Evolutionary conservation across 2,888 invertebrate species (phyloP).

Genomic region (Monochamus alternatus): DNA sequence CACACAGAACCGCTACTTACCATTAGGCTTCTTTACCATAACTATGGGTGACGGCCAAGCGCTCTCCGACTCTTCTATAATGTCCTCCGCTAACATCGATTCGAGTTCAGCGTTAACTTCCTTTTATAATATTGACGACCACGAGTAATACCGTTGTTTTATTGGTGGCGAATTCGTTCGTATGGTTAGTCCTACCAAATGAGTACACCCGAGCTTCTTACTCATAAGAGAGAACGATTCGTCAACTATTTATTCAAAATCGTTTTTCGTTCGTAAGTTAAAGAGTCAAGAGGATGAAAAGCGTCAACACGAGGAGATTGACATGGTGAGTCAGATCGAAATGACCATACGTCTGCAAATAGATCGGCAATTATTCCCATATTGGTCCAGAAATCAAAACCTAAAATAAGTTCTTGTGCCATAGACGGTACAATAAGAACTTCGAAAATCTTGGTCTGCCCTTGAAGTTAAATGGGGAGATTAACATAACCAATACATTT

Average conservation of each 20-base stretch:
- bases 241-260: constrained; percentile 16
- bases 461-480: constrained; percentile 28
- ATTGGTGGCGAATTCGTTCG: constrained; percentile 42
- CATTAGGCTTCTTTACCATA: constrained; percentile 63
- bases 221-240: constrained; percentile 39
- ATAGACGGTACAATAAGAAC: constrained; percentile 39
- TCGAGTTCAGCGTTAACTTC: constrained; percentile 50
- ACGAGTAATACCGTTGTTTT: constrained; percentile 47
- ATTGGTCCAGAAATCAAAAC: constrained; percentile 40
- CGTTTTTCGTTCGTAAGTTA: constrained; percentile 12
- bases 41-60: constrained; percentile 60
- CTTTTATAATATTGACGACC: constrained; percentile 42
- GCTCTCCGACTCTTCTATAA: constrained; percentile 53
- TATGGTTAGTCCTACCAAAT: constrained; percentile 41
- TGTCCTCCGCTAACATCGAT: constrained; percentile 53
- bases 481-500: constrained; percentile 14
- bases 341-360: constrained; percentile 26
- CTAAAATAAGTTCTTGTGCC: constrained; percentile 37
- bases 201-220: constrained; percentile 37
- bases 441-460: constrained; percentile 23
- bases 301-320: too few species aligned
- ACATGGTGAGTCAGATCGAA: not conserved
- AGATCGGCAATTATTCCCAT: constrained; percentile 42
- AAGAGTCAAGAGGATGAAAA: constrained; percentile 10
- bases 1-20: constrained; percentile 53